phyloP scores from a whole-genome alignment of 1,140 invertebrate genomes.

The Contarinia nasturtii region DNA sequence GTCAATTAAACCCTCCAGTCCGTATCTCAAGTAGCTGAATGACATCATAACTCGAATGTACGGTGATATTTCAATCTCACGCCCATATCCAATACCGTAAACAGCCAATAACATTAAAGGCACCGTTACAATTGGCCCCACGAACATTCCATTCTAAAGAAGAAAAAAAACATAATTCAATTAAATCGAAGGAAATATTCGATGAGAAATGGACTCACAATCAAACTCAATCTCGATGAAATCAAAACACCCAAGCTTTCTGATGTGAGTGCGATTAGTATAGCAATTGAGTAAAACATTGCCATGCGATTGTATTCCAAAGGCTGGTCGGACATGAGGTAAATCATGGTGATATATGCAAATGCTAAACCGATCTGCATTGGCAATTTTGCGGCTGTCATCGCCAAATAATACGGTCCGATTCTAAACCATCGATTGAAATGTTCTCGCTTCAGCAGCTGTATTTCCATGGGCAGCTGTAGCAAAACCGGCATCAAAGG shows the following conservation, averaged over 20 bases:
- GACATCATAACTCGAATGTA: slow-evolving; percentile 52
- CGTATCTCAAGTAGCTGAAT: slow-evolving; percentile 59
- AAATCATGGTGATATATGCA: slow-evolving; percentile 64
- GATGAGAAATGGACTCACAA: slow-evolving; percentile 30
- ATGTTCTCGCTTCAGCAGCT: slow-evolving; percentile 71
- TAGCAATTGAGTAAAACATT: slow-evolving; percentile 44
- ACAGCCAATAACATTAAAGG: slow-evolving; percentile 57
- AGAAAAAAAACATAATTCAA: slow-evolving; percentile 2
- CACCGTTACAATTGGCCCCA: slow-evolving; percentile 50
- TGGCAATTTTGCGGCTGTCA: slow-evolving; percentile 54
- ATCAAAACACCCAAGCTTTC: slow-evolving; percentile 56
- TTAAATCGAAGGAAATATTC: not conserved
- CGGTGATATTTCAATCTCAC: slow-evolving; percentile 37
- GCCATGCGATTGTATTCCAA: slow-evolving; percentile 51
- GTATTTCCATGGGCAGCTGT: slow-evolving; percentile 70
- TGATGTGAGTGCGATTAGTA: slow-evolving; percentile 48
- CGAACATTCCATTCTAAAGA: slow-evolving; percentile 58
- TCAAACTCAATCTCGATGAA: slow-evolving; percentile 44
- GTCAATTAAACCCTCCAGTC: slow-evolving; percentile 55
- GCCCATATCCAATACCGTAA: slow-evolving; percentile 50
- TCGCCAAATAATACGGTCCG: slow-evolving; percentile 73
- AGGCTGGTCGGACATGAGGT: slow-evolving; percentile 71
- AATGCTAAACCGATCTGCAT: slow-evolving; percentile 49
- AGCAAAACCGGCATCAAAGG: slow-evolving; percentile 60
- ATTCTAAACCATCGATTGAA: slow-evolving; percentile 88